Conservation (phyloP, 2,888 invertebrate genomes). For the Microchrysa polita region DNA sequence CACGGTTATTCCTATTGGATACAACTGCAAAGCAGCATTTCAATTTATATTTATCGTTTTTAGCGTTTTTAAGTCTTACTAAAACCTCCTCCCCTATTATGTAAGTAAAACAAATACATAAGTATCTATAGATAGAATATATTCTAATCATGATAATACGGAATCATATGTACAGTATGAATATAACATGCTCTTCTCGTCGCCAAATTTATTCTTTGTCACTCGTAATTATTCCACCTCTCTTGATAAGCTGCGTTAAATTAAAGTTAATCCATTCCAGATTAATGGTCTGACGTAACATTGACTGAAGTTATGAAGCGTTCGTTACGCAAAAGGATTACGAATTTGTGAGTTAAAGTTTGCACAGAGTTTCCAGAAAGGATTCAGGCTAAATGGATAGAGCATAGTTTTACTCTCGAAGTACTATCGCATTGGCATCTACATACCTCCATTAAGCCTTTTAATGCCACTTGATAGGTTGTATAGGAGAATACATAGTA, state of each 20-base stretch:
- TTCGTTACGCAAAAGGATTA: conserved; percentile 39
- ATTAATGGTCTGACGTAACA: conserved; percentile 41
- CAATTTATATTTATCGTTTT: no score
- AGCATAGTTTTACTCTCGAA: neutral
- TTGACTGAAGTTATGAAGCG: conserved; percentile 35
- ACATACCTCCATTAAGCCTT: neutral
- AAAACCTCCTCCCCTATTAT: no score
- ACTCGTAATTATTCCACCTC: neutral
- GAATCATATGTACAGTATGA: no score
- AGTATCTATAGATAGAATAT: no score
- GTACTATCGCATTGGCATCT: no score
- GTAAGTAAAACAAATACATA: no score
- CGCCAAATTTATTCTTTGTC: conserved; percentile 11
- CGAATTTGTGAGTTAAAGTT: conserved; percentile 16
- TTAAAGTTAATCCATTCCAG: conserved; percentile 44
- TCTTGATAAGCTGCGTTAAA: conserved; percentile 40
- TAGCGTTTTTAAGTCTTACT: no score
- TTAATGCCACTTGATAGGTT: neutral
- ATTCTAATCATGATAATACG: no score
- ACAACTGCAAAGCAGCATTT: no score
- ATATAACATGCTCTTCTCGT: no score
- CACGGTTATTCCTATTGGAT: no score
- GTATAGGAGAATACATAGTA: neutral
- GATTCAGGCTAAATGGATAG: neutral
- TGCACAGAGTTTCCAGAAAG: neutral